Evolutionary conservation across 2,888 invertebrate genomes (phyloP).

Genomic region (Leptarthrus brevirostris): DNA sequence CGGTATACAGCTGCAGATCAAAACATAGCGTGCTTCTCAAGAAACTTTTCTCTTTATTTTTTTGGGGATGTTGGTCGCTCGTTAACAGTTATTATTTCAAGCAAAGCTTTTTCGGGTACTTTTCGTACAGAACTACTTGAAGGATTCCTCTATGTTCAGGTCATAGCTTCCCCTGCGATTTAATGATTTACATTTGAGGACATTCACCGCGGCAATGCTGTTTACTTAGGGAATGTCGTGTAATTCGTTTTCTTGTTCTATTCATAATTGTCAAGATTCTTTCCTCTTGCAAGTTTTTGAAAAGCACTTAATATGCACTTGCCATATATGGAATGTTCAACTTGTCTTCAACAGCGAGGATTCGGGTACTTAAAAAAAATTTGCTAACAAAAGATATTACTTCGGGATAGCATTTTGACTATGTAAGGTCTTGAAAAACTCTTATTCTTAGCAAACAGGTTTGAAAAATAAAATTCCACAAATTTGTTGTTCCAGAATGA

Average conservation of each 20-base stretch:
- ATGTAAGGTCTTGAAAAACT: too few species aligned
- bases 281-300: too few species aligned
- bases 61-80: background rate
- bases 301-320: too few species aligned
- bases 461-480: too few species aligned
- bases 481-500: too few species aligned
- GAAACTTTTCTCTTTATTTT: background rate
- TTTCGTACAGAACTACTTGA: background rate
- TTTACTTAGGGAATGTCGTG: background rate
- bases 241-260: background rate
- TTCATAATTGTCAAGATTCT: too few species aligned
- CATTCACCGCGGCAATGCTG: background rate
- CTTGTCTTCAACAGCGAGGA: too few species aligned
- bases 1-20: background rate
- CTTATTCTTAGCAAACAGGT: too few species aligned
- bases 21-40: background rate
- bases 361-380: too few species aligned
- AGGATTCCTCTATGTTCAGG: background rate
- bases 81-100: background rate
- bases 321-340: too few species aligned
- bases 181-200: constrained; percentile 6
- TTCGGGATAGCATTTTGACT: too few species aligned
- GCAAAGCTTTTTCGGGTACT: background rate
- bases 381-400: too few species aligned
- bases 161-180: background rate